Evolutionary conservation across 2,888 invertebrate species (phyloP).

Genomic region (Formica aserva): DNA sequence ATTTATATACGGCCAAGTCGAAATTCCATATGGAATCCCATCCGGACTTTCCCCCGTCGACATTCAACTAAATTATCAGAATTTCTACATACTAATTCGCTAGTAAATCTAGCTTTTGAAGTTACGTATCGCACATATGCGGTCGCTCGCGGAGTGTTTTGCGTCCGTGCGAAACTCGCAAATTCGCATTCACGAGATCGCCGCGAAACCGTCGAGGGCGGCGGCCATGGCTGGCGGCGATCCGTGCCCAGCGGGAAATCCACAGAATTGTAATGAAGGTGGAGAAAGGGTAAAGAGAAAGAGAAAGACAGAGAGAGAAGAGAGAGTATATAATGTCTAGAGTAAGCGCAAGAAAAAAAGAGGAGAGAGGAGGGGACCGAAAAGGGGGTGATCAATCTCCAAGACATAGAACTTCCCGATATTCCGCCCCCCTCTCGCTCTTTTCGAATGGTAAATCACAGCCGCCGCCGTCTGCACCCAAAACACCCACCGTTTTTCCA

Average conservation of each 20-base stretch:
- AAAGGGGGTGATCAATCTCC: constrained; percentile 63
- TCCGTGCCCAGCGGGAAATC: constrained; percentile 53
- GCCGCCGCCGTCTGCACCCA: constrained; percentile 22
- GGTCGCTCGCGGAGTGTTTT: constrained; percentile 45
- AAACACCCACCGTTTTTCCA: constrained; percentile 42
- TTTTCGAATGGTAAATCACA: constrained; percentile 40
- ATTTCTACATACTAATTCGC: constrained; percentile 68
- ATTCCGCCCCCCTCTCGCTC: constrained; percentile 37
- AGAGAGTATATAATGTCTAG: constrained; percentile 63
- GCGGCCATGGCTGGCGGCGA: constrained; percentile 12
- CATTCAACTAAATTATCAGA: constrained; percentile 67
- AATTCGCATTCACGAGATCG: constrained; percentile 59
- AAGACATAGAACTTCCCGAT: constrained; percentile 68
- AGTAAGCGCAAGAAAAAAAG: constrained; percentile 44
- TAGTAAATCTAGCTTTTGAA: constrained; percentile 54
- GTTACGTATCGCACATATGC: constrained; percentile 50
- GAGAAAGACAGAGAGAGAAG: constrained; percentile 25
- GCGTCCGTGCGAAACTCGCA: constrained; percentile 49
- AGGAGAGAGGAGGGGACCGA: neutral
- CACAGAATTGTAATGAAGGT: constrained; percentile 50
- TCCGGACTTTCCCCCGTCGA: constrained; percentile 66
- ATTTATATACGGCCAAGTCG: constrained; percentile 65
- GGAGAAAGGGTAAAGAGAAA: constrained; percentile 58
- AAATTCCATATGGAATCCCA: constrained; percentile 61
- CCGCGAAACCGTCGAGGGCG: constrained; percentile 31